Evolutionary conservation across 2,888 invertebrate genomes (phyloP), one percentile per base, ranked within the genome.

Genomic region (Agonopterix subpropinquella): DNA sequence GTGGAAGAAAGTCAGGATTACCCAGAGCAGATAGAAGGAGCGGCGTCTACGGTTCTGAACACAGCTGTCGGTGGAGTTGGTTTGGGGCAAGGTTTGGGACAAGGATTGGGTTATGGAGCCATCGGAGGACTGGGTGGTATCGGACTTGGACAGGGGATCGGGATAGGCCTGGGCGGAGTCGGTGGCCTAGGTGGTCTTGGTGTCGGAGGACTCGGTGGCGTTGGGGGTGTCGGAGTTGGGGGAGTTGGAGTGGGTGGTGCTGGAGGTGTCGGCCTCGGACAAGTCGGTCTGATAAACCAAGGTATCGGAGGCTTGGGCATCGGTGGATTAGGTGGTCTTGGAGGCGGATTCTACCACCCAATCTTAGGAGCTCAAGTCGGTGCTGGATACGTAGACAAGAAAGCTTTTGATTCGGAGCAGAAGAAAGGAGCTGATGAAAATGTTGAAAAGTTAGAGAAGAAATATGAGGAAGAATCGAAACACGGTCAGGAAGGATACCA

Each of bases 1-100:
- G 89, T 91, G 41, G 89, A 90, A 68, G 90, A 91, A 75, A 89
- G 90, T 68, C 88, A 81, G 52, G 91, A 91, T 63, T 91, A 90
- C 62, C 90, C 91, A 10, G 88, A 87, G 52, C 67, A 77, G 15
- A 64, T 83, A 4, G 75, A 82, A 62, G 84, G 81, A 64, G 84
- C 86, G n/a, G 87, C 86, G 9, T 85, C 88, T 28, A 58, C 67
- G 28, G 71, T 86, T 54, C 54, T 85, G 42, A 84, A 83, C 48
- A 80, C 86, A 36, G 84, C 77, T 45, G 53, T 75, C 44, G 79
- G 80, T 56, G 73, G 73, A 47, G 62, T 70, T 36, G 57, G 54
- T 39, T 59, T 57, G 41, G 43, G 65, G 64, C 44, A 62, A 49
- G 73, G 65, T 42, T 53, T 63, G 36, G 65, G 63, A 11, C 62